A percentile compares a stretch with the other conserved stretches of the same genome.
Evolutionary conservation across 2,113 vertebrate species (phyloP).

Genomic region (Oncorhynchus nerka): DNA sequence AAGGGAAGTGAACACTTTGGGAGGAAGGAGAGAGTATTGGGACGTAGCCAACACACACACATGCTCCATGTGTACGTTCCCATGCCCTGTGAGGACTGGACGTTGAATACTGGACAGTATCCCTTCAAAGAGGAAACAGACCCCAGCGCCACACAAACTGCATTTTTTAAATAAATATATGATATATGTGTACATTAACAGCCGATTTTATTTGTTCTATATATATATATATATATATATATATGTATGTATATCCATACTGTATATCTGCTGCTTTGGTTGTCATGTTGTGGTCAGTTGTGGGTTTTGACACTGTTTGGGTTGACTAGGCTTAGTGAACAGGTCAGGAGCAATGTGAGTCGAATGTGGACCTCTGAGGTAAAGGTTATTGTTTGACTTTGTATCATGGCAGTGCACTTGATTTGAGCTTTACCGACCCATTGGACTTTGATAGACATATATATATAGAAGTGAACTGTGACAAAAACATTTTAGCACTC

Average conservation of each 20-base stretch:
- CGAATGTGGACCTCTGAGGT: too few species aligned
- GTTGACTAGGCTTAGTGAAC: constrained; percentile 21
- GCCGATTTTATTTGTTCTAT: constrained; percentile 34
- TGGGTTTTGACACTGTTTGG: constrained; percentile 34
- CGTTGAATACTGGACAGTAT: neutral
- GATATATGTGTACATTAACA: constrained; percentile 35
- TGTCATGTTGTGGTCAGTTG: constrained; percentile 26
- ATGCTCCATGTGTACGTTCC: neutral
- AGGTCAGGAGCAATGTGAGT: neutral
- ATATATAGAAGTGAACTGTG: constrained; percentile 42
- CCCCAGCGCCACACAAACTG: neutral
- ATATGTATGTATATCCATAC: constrained; percentile 34
- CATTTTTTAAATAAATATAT: constrained; percentile 20
- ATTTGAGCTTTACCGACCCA: too few species aligned
- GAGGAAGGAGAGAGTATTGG: neutral
- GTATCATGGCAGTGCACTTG: too few species aligned
- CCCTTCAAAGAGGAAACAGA: neutral
- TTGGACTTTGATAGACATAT: too few species aligned
- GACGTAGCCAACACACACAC: neutral
- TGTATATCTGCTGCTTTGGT: constrained; percentile 28
- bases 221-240: constrained; percentile 24
- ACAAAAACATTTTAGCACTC: constrained; percentile 2
- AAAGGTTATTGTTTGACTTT: too few species aligned
- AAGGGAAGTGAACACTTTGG: too few species aligned
- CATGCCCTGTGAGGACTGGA: neutral